Percentiles rank a stretch among this genome's conserved stretches.
These are phyloP conservation scores for Drosophila recens DNA, from an alignment of 2,888 invertebrate genomes.

Conservation along the genomic window DNA sequence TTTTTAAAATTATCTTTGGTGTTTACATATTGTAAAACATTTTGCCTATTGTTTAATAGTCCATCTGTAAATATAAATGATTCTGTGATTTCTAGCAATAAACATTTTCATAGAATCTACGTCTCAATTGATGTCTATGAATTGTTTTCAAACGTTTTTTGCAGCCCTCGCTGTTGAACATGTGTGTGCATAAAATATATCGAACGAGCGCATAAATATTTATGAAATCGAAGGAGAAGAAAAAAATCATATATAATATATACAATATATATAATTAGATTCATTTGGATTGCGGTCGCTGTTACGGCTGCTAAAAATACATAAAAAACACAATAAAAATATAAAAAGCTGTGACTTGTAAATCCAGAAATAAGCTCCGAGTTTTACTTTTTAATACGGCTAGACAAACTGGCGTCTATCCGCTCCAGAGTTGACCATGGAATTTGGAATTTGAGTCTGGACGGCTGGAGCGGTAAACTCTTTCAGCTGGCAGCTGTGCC, in stretches of 20 bases:
- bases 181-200: constrained; percentile 59
- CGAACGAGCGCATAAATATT: constrained; percentile 65
- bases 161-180: constrained; percentile 49
- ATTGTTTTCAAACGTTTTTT: neutral
- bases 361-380: constrained; percentile 3
- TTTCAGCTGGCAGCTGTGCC: constrained; percentile 7
- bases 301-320: constrained; percentile 51
- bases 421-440: neutral
- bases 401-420: constrained; percentile 61
- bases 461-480: neutral
- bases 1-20: neutral
- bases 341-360: constrained; percentile 2
- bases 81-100: constrained; percentile 4
- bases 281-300: constrained; percentile 29
- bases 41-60: neutral
- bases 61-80: neutral
- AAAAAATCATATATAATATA: constrained; percentile 33
- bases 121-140: constrained; percentile 1
- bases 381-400: neutral
- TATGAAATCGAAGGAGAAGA: constrained; percentile 49
- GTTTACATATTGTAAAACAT: constrained; percentile 9
- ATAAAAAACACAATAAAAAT: constrained; percentile 15
- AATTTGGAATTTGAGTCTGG: neutral
- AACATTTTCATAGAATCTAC: constrained; percentile 11
- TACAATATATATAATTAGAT: constrained; percentile 49